Evolutionary conservation across 2,797 vertebrate genomes (phyloP), one percentile per base, ranked within the genome.

Genomic region (Oreonectes daqikongensis): DNA sequence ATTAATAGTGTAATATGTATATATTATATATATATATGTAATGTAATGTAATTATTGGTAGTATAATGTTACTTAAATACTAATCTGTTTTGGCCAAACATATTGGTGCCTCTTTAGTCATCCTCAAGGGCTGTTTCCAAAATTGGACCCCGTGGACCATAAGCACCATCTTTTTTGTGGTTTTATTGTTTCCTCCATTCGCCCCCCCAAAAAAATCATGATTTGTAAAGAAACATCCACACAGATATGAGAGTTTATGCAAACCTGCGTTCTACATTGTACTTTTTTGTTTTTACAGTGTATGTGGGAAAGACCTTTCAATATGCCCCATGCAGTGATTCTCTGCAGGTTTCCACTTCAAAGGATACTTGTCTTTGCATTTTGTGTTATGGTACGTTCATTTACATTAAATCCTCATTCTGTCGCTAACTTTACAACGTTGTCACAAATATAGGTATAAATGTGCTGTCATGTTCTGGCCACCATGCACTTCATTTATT

Each of bases 331-430:
- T 52, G 52, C 60, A 28, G 35, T 32, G 18, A 42, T 40, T 18
- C 69, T 46, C 60, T 44, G 32, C 20, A 17, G 66, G 32, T 26
- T 38, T 46, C 32, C 57, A 26, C 52, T 84, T 60, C 73, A 79
- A 69, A 71, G 68, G 64, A 81, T 77, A 66, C 68, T 85, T 32
- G 18, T 82, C 5, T 55, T 82, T 68, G 74, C 65, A 10, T 68
- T 79, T 4, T 76, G 64, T 61, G 30, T 79, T 9, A 76, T 82
- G 74, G 86, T 87, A 83, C 6, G 85, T 84, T 44, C 48, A 17
- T 46, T 57, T 74, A 53, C 24, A 28, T 28, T n/a, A 59, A 38
- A 64, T 1, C 9, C 17, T 55, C 11, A 55, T 55, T 4, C 52
- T 50, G 44, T 57, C 32, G 12, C 38, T 28, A 60, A 71, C 52